Conservation (phyloP, 2,797 vertebrate species). For the Lithobates pipiens region DNA sequence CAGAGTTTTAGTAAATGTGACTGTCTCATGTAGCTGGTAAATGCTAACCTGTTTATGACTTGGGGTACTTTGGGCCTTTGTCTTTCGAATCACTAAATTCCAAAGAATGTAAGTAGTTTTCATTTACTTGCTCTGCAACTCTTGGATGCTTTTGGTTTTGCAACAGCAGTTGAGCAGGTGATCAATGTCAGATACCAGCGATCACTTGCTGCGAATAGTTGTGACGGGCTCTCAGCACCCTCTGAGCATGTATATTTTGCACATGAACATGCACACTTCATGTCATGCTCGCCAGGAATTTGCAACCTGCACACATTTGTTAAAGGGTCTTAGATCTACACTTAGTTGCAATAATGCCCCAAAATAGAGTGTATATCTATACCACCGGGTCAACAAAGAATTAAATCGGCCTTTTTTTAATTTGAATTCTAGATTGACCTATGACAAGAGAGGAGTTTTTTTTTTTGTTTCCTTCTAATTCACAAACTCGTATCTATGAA, state of each 20-base stretch:
- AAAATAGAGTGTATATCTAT: too few relatives aligned
- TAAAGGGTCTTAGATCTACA: not conserved
- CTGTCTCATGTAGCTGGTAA: not conserved
- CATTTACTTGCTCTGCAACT: not conserved
- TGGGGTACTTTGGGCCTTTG: not conserved
- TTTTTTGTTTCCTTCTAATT: not conserved
- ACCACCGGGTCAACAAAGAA: too few relatives aligned
- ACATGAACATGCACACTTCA: not conserved
- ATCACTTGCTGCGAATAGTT: not conserved
- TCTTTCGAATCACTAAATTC: not conserved
- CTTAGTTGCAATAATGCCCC: too few relatives aligned
- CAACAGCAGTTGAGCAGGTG: too few relatives aligned
- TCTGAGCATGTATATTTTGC: not conserved
- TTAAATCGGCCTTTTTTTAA: too few relatives aligned
- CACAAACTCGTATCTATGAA: not conserved
- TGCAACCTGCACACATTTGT: not conserved
- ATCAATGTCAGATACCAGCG: too few relatives aligned
- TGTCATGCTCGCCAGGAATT: not conserved
- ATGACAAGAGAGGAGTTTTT: not conserved
- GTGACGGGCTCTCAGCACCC: not conserved
- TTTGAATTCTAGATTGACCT: not conserved
- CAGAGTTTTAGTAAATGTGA: not conserved
- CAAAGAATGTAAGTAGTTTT: not conserved
- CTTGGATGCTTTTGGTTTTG: too few relatives aligned
- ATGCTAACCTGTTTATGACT: not conserved